Evolutionary conservation across 1,140 invertebrate genomes (phyloP).

Genomic region (Oppia nitens): DNA sequence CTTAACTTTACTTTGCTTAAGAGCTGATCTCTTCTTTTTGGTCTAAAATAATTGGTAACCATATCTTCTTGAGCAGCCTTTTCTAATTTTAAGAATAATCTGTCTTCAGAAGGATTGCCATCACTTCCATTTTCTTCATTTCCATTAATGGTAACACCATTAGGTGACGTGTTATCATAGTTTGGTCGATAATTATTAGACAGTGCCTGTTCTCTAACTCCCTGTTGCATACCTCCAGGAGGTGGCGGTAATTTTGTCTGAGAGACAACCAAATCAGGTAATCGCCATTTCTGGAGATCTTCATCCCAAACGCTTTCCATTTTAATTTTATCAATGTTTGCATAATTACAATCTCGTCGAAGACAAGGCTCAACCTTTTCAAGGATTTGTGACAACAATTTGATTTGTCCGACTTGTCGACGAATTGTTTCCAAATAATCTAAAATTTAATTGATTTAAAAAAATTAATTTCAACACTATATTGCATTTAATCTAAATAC

Average conservation of each 20-base stretch:
- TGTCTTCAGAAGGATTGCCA: not conserved
- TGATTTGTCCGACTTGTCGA: slow-evolving; percentile 50
- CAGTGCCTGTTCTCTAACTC: not conserved
- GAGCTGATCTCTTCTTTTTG: slow-evolving; percentile 41
- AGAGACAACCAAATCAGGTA: slow-evolving; percentile 46
- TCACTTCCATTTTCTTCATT: slow-evolving; percentile 1
- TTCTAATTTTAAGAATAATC: slow-evolving; percentile 37
- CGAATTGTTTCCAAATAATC: slow-evolving; percentile 62
- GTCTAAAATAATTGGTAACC: slow-evolving; percentile 51
- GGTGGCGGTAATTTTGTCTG: slow-evolving; percentile 46
- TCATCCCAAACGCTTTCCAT: slow-evolving; percentile 56
- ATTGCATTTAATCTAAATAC: not conserved
- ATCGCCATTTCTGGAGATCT: slow-evolving; percentile 48
- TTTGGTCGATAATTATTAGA: slow-evolving; percentile 7
- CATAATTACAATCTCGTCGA: slow-evolving; percentile 55
- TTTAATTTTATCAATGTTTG: slow-evolving; percentile 47
- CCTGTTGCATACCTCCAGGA: slow-evolving; percentile 25
- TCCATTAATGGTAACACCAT: not conserved
- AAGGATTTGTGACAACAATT: slow-evolving; percentile 48
- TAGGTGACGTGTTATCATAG: not conserved
- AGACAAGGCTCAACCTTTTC: slow-evolving; percentile 51
- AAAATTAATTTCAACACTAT: not conserved
- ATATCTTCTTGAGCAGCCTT: slow-evolving; percentile 41
- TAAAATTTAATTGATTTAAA: not conserved
- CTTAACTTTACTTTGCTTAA: slow-evolving; percentile 26